phyloP scores from a whole-genome alignment of 2,888 invertebrate species.

The Stegophylla sp. region DNA sequence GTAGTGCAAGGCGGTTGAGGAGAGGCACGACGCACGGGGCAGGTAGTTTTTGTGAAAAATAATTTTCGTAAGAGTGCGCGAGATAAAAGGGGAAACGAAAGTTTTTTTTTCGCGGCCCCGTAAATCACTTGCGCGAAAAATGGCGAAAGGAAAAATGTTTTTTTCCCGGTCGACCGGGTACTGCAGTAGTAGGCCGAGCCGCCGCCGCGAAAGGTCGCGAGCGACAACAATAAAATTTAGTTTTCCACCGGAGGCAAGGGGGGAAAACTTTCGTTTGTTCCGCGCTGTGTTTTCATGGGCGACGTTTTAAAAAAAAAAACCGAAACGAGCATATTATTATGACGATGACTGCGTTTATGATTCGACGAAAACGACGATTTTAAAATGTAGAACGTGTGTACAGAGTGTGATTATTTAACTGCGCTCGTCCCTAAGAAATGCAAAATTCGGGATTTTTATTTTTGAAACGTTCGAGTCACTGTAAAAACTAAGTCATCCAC shows the following conservation, averaged over 20 bases:
- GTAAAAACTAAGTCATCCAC: too few relatives aligned
- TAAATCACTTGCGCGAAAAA: conserved; percentile 49
- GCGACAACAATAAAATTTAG: conserved; percentile 22
- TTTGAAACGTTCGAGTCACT: too few relatives aligned
- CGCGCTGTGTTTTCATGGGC: background rate
- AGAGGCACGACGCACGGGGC: too few relatives aligned
- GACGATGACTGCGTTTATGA: too few relatives aligned
- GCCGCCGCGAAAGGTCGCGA: conserved; percentile 6
- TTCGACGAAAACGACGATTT: too few relatives aligned
- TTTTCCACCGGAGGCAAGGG: conserved; percentile 1
- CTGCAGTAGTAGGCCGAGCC: too few relatives aligned
- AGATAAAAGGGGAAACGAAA: conserved; percentile 45
- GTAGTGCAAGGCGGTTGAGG: too few relatives aligned
- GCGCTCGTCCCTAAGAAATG: too few relatives aligned
- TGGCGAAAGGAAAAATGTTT: conserved; percentile 21
- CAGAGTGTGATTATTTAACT: too few relatives aligned
- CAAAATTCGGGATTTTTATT: too few relatives aligned
- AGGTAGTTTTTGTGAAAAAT: background rate
- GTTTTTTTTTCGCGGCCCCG: conserved; percentile 30
- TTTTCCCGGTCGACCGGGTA: background rate
- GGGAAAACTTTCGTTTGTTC: conserved; percentile 22
- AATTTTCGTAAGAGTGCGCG: conserved; percentile 20
- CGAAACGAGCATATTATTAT: too few relatives aligned
- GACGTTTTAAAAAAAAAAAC: background rate
- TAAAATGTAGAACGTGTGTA: too few relatives aligned